Percentiles rank a stretch among this genome's conserved stretches.
Conservation (phyloP, 2,888 invertebrate genomes). For the Bedellia somnulentella region DNA sequence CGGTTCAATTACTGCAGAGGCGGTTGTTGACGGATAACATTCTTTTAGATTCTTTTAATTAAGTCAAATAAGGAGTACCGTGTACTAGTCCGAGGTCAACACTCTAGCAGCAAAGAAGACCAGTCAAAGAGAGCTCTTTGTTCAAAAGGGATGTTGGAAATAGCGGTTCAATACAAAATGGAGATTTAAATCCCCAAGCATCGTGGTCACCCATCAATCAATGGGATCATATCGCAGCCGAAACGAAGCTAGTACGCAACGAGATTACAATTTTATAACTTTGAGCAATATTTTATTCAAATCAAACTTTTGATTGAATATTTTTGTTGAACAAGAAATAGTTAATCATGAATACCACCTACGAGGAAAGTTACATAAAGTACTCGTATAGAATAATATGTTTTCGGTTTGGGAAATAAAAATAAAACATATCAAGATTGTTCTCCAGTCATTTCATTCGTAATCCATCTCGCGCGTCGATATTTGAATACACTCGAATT, state of each 20-base stretch:
- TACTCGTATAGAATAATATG: constrained; percentile 4
- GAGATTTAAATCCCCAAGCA: constrained; percentile 23
- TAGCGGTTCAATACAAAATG: constrained; percentile 15
- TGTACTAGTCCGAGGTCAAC: constrained; percentile 42
- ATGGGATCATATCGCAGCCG: constrained; percentile 52
- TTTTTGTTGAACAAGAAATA: constrained; percentile 18
- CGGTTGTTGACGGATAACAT: constrained; percentile 38
- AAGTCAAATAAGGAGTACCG: constrained; percentile 43
- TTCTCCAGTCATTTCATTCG: constrained; percentile 29
- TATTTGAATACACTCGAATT: constrained; percentile 57
- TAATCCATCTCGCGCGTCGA: constrained; percentile 48
- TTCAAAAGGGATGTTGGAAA: constrained; percentile 9
- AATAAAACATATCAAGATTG: constrained; percentile 15
- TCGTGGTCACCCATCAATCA: constrained; percentile 60
- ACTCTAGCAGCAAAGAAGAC: constrained; percentile 30
- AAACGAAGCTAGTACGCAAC: constrained; percentile 31
- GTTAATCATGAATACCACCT: too few relatives aligned
- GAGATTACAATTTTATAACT: constrained; percentile 53
- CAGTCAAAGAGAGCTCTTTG: constrained; percentile 14
- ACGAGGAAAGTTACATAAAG: too few relatives aligned
- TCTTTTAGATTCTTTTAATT: constrained; percentile 53
- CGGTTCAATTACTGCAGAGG: constrained; percentile 32
- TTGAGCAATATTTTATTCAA: constrained; percentile 53
- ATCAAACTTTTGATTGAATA: constrained; percentile 51
- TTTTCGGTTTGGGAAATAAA: constrained; percentile 6